A percentile compares a stretch with the other conserved stretches of the same genome.
phyloP scores from a whole-genome alignment of 2,888 invertebrate species.

The Drepana falcataria region DNA sequence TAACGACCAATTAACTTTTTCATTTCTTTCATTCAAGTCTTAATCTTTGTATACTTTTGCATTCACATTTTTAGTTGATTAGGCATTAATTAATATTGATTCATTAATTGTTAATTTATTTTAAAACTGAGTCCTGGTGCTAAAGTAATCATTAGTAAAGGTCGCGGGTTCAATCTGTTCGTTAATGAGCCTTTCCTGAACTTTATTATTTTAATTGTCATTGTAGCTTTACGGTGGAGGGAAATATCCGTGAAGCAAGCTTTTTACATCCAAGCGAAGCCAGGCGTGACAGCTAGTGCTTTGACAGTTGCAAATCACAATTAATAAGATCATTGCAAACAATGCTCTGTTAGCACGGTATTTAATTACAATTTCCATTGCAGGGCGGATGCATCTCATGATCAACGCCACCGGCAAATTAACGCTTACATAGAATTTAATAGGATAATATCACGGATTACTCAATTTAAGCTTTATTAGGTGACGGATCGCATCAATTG shows the following conservation, averaged over 20 bases:
- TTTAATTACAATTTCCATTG: conserved; percentile 22
- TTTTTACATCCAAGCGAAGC: no score
- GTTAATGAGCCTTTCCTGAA: no score
- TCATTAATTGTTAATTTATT: no score
- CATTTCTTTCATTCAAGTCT: conserved; percentile 1
- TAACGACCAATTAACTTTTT: conserved; percentile 26
- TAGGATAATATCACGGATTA: conserved; percentile 59
- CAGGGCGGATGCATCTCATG: conserved; percentile 50
- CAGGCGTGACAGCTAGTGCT: no score
- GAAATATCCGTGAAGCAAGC: no score
- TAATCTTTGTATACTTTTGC: background rate
- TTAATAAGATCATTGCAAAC: conserved; percentile 6
- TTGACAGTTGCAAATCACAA: conserved; percentile 6
- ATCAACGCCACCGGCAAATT: conserved; percentile 39
- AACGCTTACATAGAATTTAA: conserved; percentile 45
- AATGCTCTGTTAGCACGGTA: conserved; percentile 21
- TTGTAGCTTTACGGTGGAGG: no score
- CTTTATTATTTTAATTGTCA: no score
- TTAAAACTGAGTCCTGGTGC: no score
- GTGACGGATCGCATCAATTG: conserved; percentile 51
- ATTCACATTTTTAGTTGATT: background rate
- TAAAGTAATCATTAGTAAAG: no score
- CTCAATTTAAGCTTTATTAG: conserved; percentile 55
- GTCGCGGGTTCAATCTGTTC: no score
- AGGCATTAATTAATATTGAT: background rate